phyloP scores from a whole-genome alignment of 2,797 vertebrate species.

The Cephalopachus bancanus region DNA sequence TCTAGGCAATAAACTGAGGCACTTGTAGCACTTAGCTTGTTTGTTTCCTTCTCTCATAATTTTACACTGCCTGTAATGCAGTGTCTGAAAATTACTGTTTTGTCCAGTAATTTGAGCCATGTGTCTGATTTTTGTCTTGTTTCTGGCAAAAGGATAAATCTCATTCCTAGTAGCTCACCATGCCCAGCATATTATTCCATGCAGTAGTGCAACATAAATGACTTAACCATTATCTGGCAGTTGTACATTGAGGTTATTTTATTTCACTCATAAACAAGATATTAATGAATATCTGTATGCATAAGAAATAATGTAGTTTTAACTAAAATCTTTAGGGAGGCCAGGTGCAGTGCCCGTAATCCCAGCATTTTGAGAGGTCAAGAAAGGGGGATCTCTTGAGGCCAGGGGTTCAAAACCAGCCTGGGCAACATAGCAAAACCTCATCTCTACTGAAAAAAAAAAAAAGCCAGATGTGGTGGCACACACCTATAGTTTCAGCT shows the following conservation, averaged over 20 bases:
- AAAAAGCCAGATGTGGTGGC: too few relatives aligned
- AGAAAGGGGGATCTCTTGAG: too few relatives aligned
- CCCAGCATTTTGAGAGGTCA: too few relatives aligned
- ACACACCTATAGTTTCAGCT: too few relatives aligned
- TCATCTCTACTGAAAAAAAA: too few relatives aligned
- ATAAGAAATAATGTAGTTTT: conserved; percentile 37
- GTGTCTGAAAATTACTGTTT: conserved; percentile 40
- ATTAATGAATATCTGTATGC: neutral
- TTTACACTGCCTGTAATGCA: neutral
- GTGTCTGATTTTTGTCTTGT: neutral
- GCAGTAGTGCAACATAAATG: neutral
- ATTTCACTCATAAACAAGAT: conserved; percentile 46
- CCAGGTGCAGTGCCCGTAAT: too few relatives aligned
- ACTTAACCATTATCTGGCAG: conserved; percentile 30
- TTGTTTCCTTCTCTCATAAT: neutral
- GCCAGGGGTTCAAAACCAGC: too few relatives aligned
- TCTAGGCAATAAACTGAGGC: neutral
- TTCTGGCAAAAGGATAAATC: neutral
- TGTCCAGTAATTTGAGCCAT: neutral
- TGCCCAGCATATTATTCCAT: neutral
- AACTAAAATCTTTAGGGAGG: conserved; percentile 56
- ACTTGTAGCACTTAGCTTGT: neutral
- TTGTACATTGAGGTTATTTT: conserved; percentile 38
- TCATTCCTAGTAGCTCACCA: neutral
- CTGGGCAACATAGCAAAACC: too few relatives aligned